Percentiles rank a stretch among this genome's conserved stretches.
These are phyloP conservation scores for Drosophila dunni DNA, from an alignment of 1,140 invertebrate genomes.

Conservation along the genomic window DNA sequence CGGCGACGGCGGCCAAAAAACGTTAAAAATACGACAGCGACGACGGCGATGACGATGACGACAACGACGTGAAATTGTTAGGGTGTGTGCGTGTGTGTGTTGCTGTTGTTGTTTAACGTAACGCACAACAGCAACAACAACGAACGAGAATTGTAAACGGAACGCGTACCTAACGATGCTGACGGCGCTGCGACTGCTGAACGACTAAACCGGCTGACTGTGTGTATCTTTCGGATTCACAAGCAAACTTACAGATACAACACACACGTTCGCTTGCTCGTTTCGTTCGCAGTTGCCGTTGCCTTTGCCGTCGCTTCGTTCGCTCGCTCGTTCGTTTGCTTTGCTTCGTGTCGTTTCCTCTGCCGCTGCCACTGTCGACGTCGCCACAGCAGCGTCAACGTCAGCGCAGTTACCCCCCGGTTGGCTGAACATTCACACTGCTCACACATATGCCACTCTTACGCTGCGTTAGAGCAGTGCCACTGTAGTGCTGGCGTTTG, in stretches of 20 bases:
- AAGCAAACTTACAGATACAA: conserved; percentile 33
- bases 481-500: conserved; percentile 1
- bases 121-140: conserved; percentile 45
- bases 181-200: conserved; percentile 74
- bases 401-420: conserved; percentile 55
- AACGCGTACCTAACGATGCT: conserved; percentile 70
- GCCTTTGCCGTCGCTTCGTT: conserved; percentile 18
- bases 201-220: conserved; percentile 75
- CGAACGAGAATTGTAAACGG: conserved; percentile 31
- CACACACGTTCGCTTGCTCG: conserved; percentile 20
- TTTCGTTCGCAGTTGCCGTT: conserved; percentile 13
- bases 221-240: conserved; percentile 42
- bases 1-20: conserved; percentile 48
- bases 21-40: conserved; percentile 31
- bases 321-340: conserved; percentile 14
- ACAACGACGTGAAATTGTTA: conserved; percentile 40
- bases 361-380: conserved; percentile 19
- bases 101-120: conserved; percentile 48
- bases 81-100: conserved; percentile 7
- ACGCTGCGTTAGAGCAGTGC: conserved; percentile 41
- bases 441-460: neutral
- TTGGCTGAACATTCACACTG: conserved; percentile 43
- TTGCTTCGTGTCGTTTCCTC: conserved; percentile 25
- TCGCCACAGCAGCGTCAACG: conserved; percentile 20
- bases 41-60: conserved; percentile 39